phyloP scores from a whole-genome alignment of 2,113 vertebrate genomes.

The Otolemur garnettii region DNA sequence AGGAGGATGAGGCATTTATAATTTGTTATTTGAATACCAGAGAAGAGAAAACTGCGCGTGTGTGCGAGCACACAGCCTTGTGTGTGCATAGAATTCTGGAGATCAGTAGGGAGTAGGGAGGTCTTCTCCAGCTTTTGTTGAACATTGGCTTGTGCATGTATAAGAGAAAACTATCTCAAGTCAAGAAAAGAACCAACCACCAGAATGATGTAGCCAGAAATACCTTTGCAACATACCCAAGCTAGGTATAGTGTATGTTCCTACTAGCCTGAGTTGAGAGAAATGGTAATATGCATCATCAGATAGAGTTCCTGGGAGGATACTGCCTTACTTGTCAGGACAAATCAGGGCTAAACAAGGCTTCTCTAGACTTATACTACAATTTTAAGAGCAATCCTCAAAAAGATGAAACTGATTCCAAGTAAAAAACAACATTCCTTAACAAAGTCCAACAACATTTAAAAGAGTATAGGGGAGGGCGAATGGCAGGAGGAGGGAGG shows the following conservation, averaged over 20 bases:
- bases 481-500: too few relatives aligned
- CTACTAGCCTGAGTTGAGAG: neutral
- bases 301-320: neutral
- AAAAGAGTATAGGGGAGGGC: neutral
- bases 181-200: neutral
- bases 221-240: neutral
- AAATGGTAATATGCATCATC: neutral
- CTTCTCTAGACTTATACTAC: neutral
- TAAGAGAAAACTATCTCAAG: neutral
- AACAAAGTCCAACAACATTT: neutral
- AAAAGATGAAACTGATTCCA: neutral
- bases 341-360: neutral
- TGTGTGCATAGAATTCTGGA: neutral
- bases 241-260: neutral
- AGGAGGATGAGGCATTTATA: neutral
- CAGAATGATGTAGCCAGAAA: neutral
- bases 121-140: neutral
- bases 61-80: neutral
- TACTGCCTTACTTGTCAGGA: neutral
- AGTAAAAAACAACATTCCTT: neutral
- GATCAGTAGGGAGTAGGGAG: neutral
- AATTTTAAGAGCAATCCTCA: conserved; percentile 12
- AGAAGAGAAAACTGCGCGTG: neutral
- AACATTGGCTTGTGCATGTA: neutral
- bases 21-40: neutral